phyloP scores from a whole-genome alignment of 92 coral and sea anemone genomes.

The Meandrina meandrites region DNA sequence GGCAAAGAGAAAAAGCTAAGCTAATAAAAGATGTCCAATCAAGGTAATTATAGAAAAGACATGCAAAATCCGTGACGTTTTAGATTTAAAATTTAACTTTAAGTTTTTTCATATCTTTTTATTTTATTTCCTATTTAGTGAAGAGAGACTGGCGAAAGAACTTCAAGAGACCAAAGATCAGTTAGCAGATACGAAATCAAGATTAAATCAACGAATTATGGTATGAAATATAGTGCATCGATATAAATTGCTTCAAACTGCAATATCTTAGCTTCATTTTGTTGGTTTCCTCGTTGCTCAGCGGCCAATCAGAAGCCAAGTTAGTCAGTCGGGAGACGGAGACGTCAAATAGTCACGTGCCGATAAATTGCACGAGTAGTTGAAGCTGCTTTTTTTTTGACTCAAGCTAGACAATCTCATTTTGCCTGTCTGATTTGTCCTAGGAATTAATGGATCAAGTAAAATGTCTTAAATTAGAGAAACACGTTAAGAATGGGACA shows the following conservation, averaged over 20 bases:
- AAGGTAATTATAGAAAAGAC: conserved; percentile 55
- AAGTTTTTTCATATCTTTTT: neutral
- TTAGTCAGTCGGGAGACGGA: neutral
- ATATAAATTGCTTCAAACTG: neutral
- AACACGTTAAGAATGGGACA: conserved; percentile 77
- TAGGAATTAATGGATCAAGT: conserved; percentile 94
- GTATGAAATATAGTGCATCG: conserved; percentile 29
- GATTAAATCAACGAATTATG: conserved; percentile 86
- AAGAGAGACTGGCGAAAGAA: conserved; percentile 71
- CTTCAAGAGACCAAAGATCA: conserved; percentile 76
- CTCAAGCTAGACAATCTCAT: neutral
- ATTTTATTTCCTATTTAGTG: conserved; percentile 45
- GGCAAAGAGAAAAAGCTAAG: conserved; percentile 97
- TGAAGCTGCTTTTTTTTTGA: neutral
- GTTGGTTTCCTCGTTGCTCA: neutral
- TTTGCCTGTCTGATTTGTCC: neutral
- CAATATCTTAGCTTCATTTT: neutral
- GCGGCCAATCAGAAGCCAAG: neutral
- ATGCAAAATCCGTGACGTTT: neutral
- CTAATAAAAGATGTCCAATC: conserved; percentile 79
- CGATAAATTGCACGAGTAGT: neutral
- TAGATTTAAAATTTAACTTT: neutral
- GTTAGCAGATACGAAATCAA: conserved; percentile 69
- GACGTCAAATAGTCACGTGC: neutral
- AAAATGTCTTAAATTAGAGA: conserved; percentile 84